A percentile compares a stretch with the other conserved stretches of the same genome.
Conservation (phyloP, 2,113 vertebrate genomes). For the Hydrolagus affinis region DNA sequence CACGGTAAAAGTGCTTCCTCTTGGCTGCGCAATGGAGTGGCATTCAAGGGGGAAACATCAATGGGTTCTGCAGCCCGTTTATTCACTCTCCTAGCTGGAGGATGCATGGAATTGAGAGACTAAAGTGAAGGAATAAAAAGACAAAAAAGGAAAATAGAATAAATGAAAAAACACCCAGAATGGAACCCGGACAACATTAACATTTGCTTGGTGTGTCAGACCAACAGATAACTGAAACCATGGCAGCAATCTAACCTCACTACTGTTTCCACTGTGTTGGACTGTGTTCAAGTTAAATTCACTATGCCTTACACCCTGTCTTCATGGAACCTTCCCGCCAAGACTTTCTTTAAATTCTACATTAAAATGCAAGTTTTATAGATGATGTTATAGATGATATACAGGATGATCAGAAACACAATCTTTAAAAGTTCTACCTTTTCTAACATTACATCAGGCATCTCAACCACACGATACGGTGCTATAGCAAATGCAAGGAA, state of each 20-base stretch:
- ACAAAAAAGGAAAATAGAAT: conserved; percentile 24
- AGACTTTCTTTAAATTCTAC: background rate
- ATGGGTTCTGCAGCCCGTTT: conserved; percentile 27
- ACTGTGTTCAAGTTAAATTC: background rate
- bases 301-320: background rate
- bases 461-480: too few relatives aligned
- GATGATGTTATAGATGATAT: background rate
- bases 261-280: background rate
- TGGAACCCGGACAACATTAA: conserved; percentile 20
- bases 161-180: conserved; percentile 27
- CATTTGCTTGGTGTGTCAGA: background rate
- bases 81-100: conserved; percentile 23
- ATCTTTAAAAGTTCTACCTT: background rate
- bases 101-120: conserved; percentile 29
- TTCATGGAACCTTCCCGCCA: background rate
- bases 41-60: conserved; percentile 28
- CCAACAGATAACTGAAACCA: background rate
- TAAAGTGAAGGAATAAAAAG: conserved; percentile 31
- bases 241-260: background rate
- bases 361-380: background rate
- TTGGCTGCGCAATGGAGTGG: conserved; percentile 29
- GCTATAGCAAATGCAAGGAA: too few relatives aligned
- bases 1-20: conserved; percentile 31
- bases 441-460: too few relatives aligned
- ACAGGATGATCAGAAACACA: background rate